Conservation (phyloP, 2,797 vertebrate species). For the Pseudomugil gertrudae region DNA sequence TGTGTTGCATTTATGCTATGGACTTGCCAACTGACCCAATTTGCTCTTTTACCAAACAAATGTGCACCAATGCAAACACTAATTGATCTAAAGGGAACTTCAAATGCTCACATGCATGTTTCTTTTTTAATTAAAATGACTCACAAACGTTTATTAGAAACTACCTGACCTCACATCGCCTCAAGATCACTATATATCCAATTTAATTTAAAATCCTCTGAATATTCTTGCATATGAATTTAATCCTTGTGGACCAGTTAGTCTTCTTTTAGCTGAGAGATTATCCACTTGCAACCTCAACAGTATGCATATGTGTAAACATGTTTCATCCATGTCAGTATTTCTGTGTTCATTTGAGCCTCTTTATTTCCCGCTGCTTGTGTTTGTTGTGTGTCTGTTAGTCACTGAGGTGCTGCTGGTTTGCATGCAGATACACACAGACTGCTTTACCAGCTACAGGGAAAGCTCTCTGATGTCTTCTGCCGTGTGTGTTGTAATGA, state of each 20-base stretch:
- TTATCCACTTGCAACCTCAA: conserved; percentile 57
- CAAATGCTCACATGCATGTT: conserved; percentile 45
- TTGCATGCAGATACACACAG: conserved; percentile 46
- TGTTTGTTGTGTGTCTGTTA: conserved; percentile 33
- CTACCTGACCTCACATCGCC: conserved; percentile 47
- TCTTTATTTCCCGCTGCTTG: conserved; percentile 22
- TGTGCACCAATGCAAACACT: conserved; percentile 51
- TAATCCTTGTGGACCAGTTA: conserved; percentile 57
- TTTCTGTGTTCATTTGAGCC: conserved; percentile 27
- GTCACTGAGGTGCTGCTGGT: conserved; percentile 32
- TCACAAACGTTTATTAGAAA: conserved; percentile 62
- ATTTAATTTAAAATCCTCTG: conserved; percentile 56
- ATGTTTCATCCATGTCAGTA: conserved; percentile 44
- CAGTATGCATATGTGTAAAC: conserved; percentile 33
- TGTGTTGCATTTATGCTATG: conserved; percentile 16
- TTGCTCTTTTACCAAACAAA: conserved; percentile 51
- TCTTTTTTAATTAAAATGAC: conserved; percentile 54
- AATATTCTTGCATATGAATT: conserved; percentile 50
- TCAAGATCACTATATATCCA: conserved; percentile 25
- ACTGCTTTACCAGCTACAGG: conserved; percentile 48
- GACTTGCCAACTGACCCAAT: conserved; percentile 49
- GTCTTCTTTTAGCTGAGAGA: conserved; percentile 47
- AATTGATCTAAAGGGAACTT: conserved; percentile 55
- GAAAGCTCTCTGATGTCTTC: conserved; percentile 62
- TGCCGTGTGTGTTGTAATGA: conserved; percentile 55